Conservation (phyloP, 1,140 invertebrate species). For the Harpegnathos saltator region DNA sequence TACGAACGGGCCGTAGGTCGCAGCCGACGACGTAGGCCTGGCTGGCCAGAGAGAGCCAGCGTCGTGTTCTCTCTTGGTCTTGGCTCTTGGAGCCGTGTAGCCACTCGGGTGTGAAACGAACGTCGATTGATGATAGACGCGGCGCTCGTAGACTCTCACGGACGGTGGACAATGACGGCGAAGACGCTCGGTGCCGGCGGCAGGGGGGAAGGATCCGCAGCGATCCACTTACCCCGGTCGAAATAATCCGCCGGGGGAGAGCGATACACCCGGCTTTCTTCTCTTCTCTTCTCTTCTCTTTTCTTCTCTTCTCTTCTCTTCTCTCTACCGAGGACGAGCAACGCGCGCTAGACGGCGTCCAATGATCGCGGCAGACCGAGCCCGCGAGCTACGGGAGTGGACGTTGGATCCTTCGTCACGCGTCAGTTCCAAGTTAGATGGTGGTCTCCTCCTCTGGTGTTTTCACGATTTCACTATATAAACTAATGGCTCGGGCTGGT, state of each 20-base stretch:
- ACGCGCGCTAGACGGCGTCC: constrained; percentile 40
- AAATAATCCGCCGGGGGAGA: constrained; percentile 50
- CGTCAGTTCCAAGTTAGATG: constrained; percentile 81
- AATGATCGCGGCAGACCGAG: constrained; percentile 67
- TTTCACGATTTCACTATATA: constrained; percentile 80
- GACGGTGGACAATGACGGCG: not conserved
- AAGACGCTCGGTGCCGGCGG: not conserved
- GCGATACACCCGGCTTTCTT: too few relatives aligned
- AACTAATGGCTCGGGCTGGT: constrained; percentile 74
- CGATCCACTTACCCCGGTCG: constrained; percentile 54
- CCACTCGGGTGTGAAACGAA: constrained; percentile 68
- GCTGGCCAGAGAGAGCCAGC: too few relatives aligned
- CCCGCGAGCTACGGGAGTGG: constrained; percentile 64
- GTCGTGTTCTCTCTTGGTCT: too few relatives aligned
- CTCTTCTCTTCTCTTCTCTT: too few relatives aligned
- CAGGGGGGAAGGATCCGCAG: too few relatives aligned
- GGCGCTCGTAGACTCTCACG: constrained; percentile 9
- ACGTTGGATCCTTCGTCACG: constrained; percentile 80
- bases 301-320: too few relatives aligned
- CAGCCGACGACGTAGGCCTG: too few relatives aligned
- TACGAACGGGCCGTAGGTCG: constrained; percentile 33
- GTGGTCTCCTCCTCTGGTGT: constrained; percentile 74
- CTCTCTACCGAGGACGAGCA: constrained; percentile 19
- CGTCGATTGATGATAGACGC: constrained; percentile 51
- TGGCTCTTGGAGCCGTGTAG: too few relatives aligned